Conservation (phyloP, 2,113 vertebrate genomes). For the Halcyon senegalensis region DNA sequence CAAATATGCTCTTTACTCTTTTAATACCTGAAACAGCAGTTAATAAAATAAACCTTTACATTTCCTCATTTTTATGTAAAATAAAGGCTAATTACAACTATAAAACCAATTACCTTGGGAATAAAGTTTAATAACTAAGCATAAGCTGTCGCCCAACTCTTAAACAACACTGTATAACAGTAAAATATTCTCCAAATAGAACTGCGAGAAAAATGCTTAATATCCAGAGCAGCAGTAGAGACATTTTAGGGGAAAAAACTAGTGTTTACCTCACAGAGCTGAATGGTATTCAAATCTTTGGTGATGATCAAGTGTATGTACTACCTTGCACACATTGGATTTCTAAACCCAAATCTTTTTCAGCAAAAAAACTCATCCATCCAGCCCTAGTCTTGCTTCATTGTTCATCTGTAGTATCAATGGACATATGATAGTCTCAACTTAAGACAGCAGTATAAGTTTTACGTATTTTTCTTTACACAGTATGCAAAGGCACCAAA, state of each 20-base stretch:
- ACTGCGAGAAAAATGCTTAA: not conserved
- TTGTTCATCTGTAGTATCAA: not conserved
- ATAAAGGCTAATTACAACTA: not conserved
- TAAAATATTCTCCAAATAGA: not conserved
- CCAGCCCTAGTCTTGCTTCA: not conserved
- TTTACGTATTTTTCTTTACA: not conserved
- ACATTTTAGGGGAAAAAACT: not conserved
- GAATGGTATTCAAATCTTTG: not conserved
- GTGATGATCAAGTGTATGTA: not conserved
- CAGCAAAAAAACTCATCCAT: not conserved
- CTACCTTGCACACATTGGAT: not conserved
- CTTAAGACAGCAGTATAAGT: not conserved
- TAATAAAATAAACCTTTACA: not conserved
- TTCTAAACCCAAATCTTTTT: not conserved
- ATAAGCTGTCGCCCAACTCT: not conserved
- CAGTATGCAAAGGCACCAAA: not conserved
- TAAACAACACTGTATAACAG: not conserved
- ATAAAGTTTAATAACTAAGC: not conserved
- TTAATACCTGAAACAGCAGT: not conserved
- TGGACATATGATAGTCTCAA: not conserved
- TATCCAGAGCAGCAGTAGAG: not conserved
- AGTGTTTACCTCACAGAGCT: not conserved
- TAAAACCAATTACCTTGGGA: not conserved
- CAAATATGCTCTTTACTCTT: not conserved
- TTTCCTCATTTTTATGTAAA: not conserved